These are phyloP conservation scores for Yoshiicerus persimilis DNA, from an alignment of 1,140 invertebrate species.

Conservation along the genomic window DNA sequence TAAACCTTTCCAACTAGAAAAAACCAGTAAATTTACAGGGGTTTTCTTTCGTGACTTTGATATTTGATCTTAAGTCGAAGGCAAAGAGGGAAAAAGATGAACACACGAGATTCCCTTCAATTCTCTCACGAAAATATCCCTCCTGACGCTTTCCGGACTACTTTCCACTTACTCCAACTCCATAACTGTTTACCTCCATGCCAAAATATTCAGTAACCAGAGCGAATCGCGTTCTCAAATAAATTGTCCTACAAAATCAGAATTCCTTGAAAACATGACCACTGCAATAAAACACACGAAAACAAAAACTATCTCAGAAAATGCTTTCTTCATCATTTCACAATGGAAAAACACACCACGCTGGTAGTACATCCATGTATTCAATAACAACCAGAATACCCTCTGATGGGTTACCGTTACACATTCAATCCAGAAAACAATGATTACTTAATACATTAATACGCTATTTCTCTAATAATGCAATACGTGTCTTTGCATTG, in stretches of 20 bases:
- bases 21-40: background rate
- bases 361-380: too few relatives aligned
- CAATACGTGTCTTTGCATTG: too few relatives aligned
- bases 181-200: too few relatives aligned
- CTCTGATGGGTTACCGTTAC: too few relatives aligned
- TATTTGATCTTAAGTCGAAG: conserved; percentile 1
- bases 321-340: background rate
- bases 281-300: background rate
- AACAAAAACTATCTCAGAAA: background rate
- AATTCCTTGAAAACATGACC: background rate
- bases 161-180: too few relatives aligned
- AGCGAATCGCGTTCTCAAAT: background rate
- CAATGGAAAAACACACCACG: too few relatives aligned
- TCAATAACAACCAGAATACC: too few relatives aligned
- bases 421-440: too few relatives aligned
- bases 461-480: too few relatives aligned
- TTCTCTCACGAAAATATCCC: background rate
- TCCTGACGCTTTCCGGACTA: background rate
- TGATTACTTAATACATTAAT: too few relatives aligned
- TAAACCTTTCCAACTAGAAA: background rate
- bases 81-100: background rate
- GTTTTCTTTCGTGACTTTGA: background rate
- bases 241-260: background rate
- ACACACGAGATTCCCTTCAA: background rate
- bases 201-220: too few relatives aligned